These are phyloP conservation scores for Yponomeuta cagnagella DNA, from an alignment of 2,888 invertebrate species.

Conservation along the genomic window DNA sequence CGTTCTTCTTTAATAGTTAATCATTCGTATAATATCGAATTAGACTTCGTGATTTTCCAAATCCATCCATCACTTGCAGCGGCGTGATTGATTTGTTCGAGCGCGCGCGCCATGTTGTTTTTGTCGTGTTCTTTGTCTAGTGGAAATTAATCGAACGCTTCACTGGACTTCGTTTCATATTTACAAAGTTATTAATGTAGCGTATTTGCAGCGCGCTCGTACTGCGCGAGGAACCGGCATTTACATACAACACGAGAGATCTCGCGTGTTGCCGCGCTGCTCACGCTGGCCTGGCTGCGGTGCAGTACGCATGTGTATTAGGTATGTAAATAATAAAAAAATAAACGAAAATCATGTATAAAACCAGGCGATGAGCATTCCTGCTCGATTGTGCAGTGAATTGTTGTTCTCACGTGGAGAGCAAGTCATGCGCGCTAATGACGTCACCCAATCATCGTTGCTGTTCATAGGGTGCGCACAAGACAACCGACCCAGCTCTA, in stretches of 20 bases:
- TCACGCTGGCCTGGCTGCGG: too few relatives aligned
- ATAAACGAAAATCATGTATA: background rate
- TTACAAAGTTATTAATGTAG: background rate
- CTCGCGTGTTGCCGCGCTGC: too few relatives aligned
- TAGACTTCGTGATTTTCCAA: background rate
- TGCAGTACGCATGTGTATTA: too few relatives aligned
- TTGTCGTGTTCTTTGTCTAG: constrained; percentile 3
- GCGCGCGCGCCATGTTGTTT: constrained; percentile 1
- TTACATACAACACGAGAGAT: too few relatives aligned
- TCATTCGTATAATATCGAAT: constrained; percentile 1
- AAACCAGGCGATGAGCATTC: background rate
- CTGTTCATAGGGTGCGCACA: background rate
- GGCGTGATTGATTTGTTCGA: constrained; percentile 1
- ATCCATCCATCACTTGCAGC: background rate
- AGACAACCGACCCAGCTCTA: background rate
- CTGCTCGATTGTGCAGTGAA: background rate
- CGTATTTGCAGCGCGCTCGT: background rate
- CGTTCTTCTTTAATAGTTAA: background rate
- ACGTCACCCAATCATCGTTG: constrained; percentile 8
- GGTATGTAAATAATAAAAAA: background rate
- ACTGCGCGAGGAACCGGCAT: background rate
- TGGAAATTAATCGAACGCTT: background rate
- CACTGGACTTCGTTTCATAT: background rate
- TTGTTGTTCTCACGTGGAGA: constrained; percentile 13
- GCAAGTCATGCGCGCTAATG: constrained; percentile 20